These are phyloP conservation scores for Myiopsitta monachus DNA, from an alignment of 2,113 vertebrate genomes.

Conservation along the genomic window DNA sequence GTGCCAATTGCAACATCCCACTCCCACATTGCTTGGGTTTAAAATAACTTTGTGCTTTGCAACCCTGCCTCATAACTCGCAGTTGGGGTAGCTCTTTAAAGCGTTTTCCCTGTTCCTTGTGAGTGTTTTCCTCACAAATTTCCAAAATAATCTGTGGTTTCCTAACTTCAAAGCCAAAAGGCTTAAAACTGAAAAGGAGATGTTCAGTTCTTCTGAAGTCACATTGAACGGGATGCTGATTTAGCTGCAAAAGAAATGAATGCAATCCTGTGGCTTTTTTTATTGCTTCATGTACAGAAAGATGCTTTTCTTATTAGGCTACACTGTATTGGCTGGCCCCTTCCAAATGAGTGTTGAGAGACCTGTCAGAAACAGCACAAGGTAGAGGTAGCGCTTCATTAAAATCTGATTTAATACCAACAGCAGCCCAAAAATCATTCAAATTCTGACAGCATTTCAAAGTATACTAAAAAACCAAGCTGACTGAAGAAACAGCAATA, in stretches of 20 bases:
- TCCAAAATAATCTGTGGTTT: not conserved
- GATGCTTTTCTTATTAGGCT: not conserved
- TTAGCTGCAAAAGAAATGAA: not conserved
- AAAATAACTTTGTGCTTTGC: not conserved
- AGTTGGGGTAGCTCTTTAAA: not conserved
- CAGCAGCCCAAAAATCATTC: not conserved
- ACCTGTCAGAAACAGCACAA: not conserved
- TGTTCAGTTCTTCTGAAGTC: not conserved
- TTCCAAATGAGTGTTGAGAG: not conserved
- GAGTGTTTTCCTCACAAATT: not conserved
- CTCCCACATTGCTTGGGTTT: conserved; percentile 12
- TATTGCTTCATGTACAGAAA: not conserved
- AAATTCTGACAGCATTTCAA: not conserved
- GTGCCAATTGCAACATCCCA: not conserved
- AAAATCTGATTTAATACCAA: not conserved
- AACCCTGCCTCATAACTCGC: not conserved
- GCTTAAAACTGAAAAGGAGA: not conserved
- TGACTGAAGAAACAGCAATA: not conserved
- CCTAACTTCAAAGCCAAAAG: not conserved
- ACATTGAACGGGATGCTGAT: not conserved
- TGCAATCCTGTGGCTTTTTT: not conserved
- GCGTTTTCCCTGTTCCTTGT: not conserved
- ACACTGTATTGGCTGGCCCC: not conserved
- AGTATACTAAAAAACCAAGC: not conserved
- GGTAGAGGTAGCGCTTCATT: not conserved